phyloP scores from a whole-genome alignment of 2,113 vertebrate genomes.

The Eretmochelys imbricata region DNA sequence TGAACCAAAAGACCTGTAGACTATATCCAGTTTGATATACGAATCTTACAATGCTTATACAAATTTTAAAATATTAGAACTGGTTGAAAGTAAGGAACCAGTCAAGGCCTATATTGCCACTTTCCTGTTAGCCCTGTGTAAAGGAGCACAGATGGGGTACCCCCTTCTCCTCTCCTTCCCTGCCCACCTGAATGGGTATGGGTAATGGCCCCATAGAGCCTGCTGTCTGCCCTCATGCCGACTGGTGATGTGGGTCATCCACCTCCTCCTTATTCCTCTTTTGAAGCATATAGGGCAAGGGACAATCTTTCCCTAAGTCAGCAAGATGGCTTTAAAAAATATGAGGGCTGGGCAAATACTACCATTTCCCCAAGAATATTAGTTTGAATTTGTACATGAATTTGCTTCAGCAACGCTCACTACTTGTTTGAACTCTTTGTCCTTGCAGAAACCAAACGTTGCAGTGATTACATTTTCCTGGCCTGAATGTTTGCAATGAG shows the following conservation, averaged over 20 bases:
- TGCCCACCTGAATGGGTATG: neutral
- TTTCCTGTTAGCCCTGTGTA: neutral
- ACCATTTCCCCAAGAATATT: neutral
- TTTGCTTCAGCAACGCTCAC: neutral
- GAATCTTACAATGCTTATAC: neutral
- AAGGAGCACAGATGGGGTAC: neutral
- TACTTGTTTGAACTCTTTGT: neutral
- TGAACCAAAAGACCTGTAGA: rapidly evolving
- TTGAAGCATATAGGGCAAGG: neutral
- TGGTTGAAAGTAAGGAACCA: slow-evolving; percentile 28
- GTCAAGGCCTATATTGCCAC: neutral
- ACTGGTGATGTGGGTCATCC: neutral
- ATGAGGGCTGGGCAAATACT: neutral
- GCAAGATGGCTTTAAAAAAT: neutral
- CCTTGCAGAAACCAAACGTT: neutral
- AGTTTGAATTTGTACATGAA: neutral
- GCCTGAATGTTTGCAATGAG: neutral
- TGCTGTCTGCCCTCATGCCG: neutral
- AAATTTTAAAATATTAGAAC: slow-evolving; percentile 41
- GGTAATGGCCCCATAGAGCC: neutral
- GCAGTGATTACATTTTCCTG: neutral
- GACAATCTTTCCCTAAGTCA: neutral
- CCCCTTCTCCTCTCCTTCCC: neutral
- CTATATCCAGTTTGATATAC: neutral
- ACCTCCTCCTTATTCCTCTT: neutral